These are phyloP conservation scores for Vombatus ursinus DNA, from an alignment of 2,113 vertebrate species.

Conservation along the genomic window DNA sequence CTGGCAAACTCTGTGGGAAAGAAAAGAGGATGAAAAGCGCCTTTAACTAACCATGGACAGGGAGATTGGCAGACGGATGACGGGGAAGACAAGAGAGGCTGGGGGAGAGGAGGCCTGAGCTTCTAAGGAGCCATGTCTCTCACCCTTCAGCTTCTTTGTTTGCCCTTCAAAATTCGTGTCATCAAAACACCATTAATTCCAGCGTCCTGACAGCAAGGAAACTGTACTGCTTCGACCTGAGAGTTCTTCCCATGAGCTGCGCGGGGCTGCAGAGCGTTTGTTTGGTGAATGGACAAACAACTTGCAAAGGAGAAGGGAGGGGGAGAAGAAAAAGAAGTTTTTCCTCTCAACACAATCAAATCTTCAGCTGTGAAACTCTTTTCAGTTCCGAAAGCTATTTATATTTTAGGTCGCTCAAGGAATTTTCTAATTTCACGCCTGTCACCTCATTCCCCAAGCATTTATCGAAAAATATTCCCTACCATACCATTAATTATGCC, in stretches of 20 bases:
- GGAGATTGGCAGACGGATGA: conserved; percentile 99
- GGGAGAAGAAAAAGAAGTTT: conserved; percentile 84
- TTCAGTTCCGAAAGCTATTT: conserved; percentile 90
- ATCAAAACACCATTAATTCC: conserved; percentile 97
- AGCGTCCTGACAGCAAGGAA: conserved; percentile 92
- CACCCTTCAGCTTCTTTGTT: conserved; percentile 91
- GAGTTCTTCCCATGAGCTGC: conserved; percentile 92
- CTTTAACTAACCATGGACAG: conserved; percentile 96
- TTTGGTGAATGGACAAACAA: conserved; percentile 91
- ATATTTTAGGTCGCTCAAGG: conserved; percentile 87
- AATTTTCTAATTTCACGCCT: conserved; percentile 91
- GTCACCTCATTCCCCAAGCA: conserved; percentile 84
- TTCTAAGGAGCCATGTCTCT: conserved; percentile 93
- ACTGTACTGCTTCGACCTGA: conserved; percentile 92
- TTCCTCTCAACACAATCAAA: conserved; percentile 89
- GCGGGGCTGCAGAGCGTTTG: conserved; percentile 87
- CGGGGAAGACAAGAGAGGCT: conserved; percentile 94
- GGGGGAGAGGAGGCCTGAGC: conserved; percentile 89
- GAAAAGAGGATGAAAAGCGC: conserved; percentile 96
- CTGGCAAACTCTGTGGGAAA: conserved; percentile 99
- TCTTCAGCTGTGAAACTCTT: conserved; percentile 88
- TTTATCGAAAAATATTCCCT: conserved; percentile 89
- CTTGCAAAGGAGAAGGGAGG: conserved; percentile 84
- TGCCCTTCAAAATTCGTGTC: conserved; percentile 92
- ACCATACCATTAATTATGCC: conserved; percentile 80